phyloP scores from a whole-genome alignment of 2,888 invertebrate genomes.

The Pseudococcus jackbeardsleyi region DNA sequence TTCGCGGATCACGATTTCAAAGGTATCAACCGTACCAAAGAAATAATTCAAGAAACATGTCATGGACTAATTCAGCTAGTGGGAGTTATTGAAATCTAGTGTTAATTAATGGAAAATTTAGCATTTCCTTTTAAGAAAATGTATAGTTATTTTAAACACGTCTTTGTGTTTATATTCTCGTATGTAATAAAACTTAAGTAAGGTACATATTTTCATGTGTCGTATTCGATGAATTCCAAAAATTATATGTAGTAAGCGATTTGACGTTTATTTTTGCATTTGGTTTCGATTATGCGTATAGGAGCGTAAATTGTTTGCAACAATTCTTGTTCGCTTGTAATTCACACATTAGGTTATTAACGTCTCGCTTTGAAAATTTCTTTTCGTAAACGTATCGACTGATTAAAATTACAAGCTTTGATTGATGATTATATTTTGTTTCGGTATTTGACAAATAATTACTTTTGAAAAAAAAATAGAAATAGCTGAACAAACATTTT shows the following conservation, averaged over 20 bases:
- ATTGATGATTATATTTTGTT: neutral
- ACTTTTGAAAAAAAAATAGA: neutral
- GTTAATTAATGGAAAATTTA: neutral
- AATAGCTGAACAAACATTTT: neutral
- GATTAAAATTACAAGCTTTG: neutral
- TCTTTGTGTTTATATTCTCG: no score
- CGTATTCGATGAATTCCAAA: no score
- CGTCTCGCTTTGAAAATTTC: neutral
- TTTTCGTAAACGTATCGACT: neutral
- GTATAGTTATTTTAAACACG: neutral
- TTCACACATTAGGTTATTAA: neutral
- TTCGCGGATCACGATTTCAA: conserved; percentile 11
- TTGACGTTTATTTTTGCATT: no score
- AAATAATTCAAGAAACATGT: neutral
- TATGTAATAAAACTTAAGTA: no score
- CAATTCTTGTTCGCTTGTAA: no score
- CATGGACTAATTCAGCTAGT: neutral
- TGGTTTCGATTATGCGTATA: no score
- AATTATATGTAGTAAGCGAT: no score
- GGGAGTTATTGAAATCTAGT: neutral
- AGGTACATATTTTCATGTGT: no score
- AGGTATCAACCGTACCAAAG: conserved; percentile 18
- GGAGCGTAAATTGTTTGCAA: no score
- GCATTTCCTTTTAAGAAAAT: no score
- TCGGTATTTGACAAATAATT: neutral